Percentiles rank a stretch among this genome's conserved stretches.
Evolutionary conservation across 2,113 vertebrate species (phyloP).

Genomic region (Myrmecophaga tridactyla): DNA sequence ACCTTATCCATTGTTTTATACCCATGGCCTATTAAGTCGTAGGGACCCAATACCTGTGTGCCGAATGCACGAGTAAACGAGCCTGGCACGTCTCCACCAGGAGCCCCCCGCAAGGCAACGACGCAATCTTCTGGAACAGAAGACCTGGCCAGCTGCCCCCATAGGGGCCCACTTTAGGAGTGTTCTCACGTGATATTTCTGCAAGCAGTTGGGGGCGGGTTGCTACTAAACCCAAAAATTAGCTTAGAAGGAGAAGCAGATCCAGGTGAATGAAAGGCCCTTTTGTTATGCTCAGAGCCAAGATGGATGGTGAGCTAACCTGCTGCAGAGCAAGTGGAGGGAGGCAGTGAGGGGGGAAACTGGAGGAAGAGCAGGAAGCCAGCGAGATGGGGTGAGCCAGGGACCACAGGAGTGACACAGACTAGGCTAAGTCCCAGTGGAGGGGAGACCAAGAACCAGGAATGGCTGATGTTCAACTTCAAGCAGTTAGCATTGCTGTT

Average conservation of each 20-base stretch:
- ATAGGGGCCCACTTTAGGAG: background rate
- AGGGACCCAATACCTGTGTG: background rate
- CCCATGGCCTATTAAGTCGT: background rate
- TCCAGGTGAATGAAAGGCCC: conserved; percentile 22
- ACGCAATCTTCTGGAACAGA: background rate
- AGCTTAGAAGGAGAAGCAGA: background rate
- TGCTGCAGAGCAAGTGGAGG: background rate
- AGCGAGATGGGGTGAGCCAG: no score
- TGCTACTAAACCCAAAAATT: background rate
- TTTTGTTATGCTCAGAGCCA: background rate
- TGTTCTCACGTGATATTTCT: background rate
- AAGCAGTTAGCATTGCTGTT: background rate
- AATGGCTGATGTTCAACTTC: background rate
- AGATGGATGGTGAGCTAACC: background rate
- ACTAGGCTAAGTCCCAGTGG: fast-evolving
- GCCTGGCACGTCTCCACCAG: background rate
- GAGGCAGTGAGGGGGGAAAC: fast-evolving
- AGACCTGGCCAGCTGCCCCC: background rate
- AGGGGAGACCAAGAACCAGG: background rate
- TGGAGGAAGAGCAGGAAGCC: no score
- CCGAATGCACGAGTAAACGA: background rate
- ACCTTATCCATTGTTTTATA: background rate
- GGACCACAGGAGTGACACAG: background rate
- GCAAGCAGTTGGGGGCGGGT: background rate
- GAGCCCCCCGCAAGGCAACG: background rate